Percentiles rank a stretch among this genome's conserved stretches.
These are phyloP conservation scores for Hyles euphorbiae DNA, from an alignment of 1,140 invertebrate species.

Conservation along the genomic window DNA sequence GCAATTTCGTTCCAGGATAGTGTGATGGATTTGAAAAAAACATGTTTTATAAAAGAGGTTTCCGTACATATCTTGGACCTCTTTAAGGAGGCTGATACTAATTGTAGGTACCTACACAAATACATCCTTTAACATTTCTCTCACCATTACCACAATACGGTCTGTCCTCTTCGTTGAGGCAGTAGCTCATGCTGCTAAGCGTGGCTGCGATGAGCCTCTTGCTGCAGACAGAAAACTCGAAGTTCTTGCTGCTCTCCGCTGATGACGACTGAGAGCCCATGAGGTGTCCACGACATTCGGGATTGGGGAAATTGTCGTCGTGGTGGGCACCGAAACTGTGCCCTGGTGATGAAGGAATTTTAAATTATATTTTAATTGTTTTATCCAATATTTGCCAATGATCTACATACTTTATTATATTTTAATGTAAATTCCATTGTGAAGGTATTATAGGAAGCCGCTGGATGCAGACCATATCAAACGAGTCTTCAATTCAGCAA, in stretches of 20 bases:
- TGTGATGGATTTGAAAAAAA: too few species aligned
- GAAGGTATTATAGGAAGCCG: too few species aligned
- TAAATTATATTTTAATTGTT: not conserved
- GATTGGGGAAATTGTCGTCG: constrained; percentile 58
- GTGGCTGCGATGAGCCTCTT: constrained; percentile 54
- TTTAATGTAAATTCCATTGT: not conserved
- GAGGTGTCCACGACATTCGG: constrained; percentile 50
- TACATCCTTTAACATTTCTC: not conserved
- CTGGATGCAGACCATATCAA: too few species aligned
- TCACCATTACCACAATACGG: constrained; percentile 62
- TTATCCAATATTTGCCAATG: too few species aligned
- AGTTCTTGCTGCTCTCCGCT: constrained; percentile 24
- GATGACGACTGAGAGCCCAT: constrained; percentile 58
- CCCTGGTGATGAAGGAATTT: constrained; percentile 25
- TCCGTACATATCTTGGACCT: too few species aligned
- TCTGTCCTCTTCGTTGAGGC: constrained; percentile 42
- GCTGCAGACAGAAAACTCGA: constrained; percentile 60
- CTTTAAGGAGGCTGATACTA: too few species aligned
- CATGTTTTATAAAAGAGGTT: too few species aligned
- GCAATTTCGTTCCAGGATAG: too few species aligned
- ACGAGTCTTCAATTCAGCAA: too few species aligned
- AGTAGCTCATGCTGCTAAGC: constrained; percentile 61
- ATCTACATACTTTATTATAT: too few species aligned
- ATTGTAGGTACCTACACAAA: too few species aligned
- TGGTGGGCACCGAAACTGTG: constrained; percentile 66